These are phyloP conservation scores for Patagioenas fasciata DNA, from an alignment of 2,113 vertebrate genomes.

Conservation along the genomic window DNA sequence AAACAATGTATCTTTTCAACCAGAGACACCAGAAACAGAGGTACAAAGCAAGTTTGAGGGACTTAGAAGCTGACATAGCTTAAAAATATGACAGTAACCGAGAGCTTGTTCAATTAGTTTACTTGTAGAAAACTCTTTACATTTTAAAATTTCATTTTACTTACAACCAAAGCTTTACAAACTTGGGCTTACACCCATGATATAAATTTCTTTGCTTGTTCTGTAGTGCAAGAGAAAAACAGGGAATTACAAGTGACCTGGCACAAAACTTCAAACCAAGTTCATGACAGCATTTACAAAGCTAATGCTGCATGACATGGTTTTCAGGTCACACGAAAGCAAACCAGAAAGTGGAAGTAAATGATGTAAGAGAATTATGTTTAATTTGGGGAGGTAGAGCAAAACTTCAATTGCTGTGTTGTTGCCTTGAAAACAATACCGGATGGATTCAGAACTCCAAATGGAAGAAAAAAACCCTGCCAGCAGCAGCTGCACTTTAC, in stretches of 20 bases:
- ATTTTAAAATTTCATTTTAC: background rate
- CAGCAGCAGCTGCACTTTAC: conserved; percentile 37
- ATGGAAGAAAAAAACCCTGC: conserved; percentile 33
- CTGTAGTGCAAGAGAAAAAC: background rate
- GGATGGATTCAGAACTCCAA: background rate
- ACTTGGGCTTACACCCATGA: background rate
- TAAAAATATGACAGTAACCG: background rate
- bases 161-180: background rate
- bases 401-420: conserved; percentile 34
- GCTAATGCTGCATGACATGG: conserved; percentile 50
- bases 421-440: conserved; percentile 33
- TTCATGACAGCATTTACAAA: conserved; percentile 35
- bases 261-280: conserved; percentile 40
- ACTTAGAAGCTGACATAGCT: background rate
- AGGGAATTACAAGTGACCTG: conserved; percentile 40
- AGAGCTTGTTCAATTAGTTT: background rate
- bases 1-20: background rate
- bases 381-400: conserved; percentile 38
- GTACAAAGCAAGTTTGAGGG: background rate
- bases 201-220: conserved; percentile 28
- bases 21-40: background rate
- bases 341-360: conserved; percentile 62
- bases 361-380: conserved; percentile 36
- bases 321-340: conserved; percentile 56
- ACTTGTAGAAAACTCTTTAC: background rate